Evolutionary conservation across 2,113 vertebrate species (phyloP).

Genomic region (Centropristis striata): DNA sequence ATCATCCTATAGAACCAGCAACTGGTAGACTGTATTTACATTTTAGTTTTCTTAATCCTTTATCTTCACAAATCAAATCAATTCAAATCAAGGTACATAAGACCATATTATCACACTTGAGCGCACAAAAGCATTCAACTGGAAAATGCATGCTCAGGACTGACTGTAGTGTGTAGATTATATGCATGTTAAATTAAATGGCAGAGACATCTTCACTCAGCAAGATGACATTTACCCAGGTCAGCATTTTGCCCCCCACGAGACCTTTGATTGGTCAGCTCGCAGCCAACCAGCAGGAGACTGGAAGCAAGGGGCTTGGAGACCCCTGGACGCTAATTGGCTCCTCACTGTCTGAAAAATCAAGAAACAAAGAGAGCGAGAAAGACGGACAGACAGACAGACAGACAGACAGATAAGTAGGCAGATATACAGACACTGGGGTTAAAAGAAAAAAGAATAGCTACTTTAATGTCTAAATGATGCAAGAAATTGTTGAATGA

Average conservation of each 20-base stretch:
- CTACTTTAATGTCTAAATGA: slow-evolving; percentile 10
- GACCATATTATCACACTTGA: not conserved
- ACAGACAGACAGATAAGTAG: not conserved
- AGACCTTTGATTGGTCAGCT: slow-evolving; percentile 59
- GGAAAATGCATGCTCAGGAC: not conserved
- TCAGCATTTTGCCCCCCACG: slow-evolving; percentile 26
- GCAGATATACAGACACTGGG: not conserved
- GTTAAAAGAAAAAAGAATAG: not conserved
- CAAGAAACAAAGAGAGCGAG: not conserved
- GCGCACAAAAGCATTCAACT: not conserved
- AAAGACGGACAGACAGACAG: not conserved
- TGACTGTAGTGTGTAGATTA: too few relatives aligned
- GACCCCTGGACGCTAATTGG: slow-evolving; percentile 53
- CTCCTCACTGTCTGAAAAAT: slow-evolving; percentile 36
- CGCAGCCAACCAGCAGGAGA: slow-evolving; percentile 50
- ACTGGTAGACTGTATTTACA: too few relatives aligned
- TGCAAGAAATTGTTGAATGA: slow-evolving; percentile 21
- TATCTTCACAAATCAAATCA: not conserved
- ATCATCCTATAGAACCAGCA: too few relatives aligned
- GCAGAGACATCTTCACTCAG: slow-evolving; percentile 5
- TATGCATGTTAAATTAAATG: slow-evolving; percentile 8
- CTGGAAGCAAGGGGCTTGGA: slow-evolving; percentile 23
- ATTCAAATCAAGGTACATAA: not conserved
- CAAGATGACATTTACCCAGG: slow-evolving; percentile 48
- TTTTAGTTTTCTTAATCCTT: too few relatives aligned